Conservation (phyloP, 2,113 vertebrate genomes). For the Trogon melanurus region DNA sequence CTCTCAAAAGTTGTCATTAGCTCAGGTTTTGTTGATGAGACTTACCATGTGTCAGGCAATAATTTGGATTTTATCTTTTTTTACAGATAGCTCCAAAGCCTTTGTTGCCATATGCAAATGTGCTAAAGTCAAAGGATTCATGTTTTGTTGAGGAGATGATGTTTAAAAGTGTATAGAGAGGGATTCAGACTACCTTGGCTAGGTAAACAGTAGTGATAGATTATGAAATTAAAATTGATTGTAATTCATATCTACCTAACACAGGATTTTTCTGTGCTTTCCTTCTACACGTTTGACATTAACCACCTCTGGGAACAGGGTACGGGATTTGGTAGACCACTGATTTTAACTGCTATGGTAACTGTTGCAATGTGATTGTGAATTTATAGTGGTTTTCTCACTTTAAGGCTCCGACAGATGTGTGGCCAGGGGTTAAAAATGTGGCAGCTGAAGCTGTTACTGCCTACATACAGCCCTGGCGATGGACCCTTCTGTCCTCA, state of each 20-base stretch:
- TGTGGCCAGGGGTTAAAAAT: background rate
- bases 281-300: background rate
- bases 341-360: background rate
- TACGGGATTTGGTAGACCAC: background rate
- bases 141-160: background rate
- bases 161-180: background rate
- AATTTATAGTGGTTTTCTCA: background rate
- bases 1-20: background rate
- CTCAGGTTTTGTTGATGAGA: background rate
- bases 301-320: background rate
- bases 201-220: background rate
- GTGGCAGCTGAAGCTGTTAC: background rate
- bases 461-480: background rate
- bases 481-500: background rate
- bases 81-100: background rate
- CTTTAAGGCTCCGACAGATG: background rate
- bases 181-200: background rate
- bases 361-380: background rate
- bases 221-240: background rate
- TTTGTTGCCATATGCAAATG: background rate
- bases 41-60: background rate
- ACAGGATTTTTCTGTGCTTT: background rate
- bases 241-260: background rate
- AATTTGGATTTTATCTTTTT: background rate
- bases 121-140: background rate